These are phyloP conservation scores for Petrocephalus zakoni DNA, from an alignment of 2,113 vertebrate species.

Conservation along the genomic window DNA sequence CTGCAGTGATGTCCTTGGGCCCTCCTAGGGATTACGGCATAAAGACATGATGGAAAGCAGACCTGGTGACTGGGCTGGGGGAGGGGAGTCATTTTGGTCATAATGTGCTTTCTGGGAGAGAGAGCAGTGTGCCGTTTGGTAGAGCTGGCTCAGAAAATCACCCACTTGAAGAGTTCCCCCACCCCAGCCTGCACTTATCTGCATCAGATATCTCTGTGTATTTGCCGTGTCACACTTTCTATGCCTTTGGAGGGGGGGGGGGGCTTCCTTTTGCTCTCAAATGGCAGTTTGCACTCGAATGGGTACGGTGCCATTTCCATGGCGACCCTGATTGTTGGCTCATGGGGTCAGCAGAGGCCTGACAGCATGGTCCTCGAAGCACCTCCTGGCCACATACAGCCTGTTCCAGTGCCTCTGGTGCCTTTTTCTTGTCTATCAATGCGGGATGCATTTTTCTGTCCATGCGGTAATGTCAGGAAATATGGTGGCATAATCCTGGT, in stretches of 20 bases:
- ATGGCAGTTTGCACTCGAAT: slow-evolving; percentile 9
- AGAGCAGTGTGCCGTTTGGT: not conserved
- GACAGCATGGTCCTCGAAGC: not conserved
- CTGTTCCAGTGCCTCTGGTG: not conserved
- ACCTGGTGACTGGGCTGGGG: not conserved
- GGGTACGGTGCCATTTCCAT: slow-evolving; percentile 31
- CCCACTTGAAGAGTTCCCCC: not conserved
- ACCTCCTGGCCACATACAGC: not conserved
- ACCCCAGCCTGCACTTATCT: not conserved
- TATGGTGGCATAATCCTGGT: not conserved
- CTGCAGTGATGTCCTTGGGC: not conserved
- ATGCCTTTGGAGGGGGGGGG: not conserved
- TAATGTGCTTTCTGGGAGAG: not conserved
- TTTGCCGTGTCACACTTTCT: not conserved
- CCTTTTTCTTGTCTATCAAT: not conserved
- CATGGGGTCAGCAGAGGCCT: not conserved
- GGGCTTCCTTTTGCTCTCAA: slow-evolving; percentile 34
- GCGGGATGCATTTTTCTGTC: not conserved
- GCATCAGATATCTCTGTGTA: not conserved
- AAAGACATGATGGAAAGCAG: not conserved
- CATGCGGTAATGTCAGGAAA: not conserved
- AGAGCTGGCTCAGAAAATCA: not conserved
- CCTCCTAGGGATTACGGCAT: not conserved
- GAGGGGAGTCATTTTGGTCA: not conserved
- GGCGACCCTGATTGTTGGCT: slow-evolving; percentile 30